These are phyloP conservation scores for Eremobia ochroleuca DNA, from an alignment of 2,888 invertebrate species.

Conservation along the genomic window DNA sequence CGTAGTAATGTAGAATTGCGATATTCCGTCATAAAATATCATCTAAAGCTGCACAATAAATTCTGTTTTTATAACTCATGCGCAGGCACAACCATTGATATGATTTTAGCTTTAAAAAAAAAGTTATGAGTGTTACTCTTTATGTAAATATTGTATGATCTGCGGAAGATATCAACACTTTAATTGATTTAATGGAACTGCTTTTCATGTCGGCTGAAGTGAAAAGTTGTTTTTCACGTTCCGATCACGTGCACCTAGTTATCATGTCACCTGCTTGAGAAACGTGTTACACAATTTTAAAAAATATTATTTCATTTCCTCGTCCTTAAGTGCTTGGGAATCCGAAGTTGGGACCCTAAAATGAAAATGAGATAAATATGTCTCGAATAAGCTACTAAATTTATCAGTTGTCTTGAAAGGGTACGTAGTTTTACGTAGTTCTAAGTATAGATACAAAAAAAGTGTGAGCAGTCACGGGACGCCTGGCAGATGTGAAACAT, in stretches of 20 bases:
- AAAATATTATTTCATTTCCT: neutral
- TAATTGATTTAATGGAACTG: neutral
- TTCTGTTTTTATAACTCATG: slow-evolving; percentile 8
- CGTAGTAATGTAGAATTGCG: neutral
- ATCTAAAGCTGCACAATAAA: neutral
- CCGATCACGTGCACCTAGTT: neutral
- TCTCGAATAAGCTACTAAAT: neutral
- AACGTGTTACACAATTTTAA: no score
- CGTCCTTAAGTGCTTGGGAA: no score
- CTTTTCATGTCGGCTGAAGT: neutral
- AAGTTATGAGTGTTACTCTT: neutral
- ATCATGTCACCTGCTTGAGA: no score
- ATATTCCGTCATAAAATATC: slow-evolving; percentile 5
- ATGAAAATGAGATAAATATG: neutral
- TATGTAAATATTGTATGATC: neutral
- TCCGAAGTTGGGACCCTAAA: neutral
- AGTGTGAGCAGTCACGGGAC: no score
- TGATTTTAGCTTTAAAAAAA: neutral
- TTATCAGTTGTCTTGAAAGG: neutral
- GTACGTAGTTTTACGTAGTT: no score
- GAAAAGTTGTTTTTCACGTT: slow-evolving; percentile 6
- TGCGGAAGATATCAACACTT: neutral
- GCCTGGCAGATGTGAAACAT: no score
- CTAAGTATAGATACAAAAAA: no score
- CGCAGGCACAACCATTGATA: neutral